Evolutionary conservation across 1,140 invertebrate genomes (phyloP), one percentile per base, ranked within the genome.

Genomic region (Caenorhabditis remanei): DNA sequence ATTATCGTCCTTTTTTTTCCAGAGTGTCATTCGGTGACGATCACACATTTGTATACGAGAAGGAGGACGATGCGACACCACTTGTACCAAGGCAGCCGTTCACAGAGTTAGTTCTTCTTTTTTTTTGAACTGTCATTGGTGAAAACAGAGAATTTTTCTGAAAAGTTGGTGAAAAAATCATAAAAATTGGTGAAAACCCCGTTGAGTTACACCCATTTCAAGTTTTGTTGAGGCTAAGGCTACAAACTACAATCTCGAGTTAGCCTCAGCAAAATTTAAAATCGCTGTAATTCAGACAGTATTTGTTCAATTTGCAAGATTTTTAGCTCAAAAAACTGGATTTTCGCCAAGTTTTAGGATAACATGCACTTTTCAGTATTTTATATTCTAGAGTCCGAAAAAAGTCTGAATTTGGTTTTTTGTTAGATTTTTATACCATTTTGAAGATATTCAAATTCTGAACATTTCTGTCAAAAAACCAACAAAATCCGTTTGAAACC

Each of bases 21-120:
- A 88, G 87, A 71, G 87, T 88, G 7, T 88, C 87, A 16, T 88
- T 88, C 55, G 87, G 87, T 71, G 75, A 85, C 65, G 84, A 88
- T 46, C 48, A 79, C 48, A 88, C 87, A 24, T 88, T 88, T 61
- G 83, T 88, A 40, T 88, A 88, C 67, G 87, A 88, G 71, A 88
- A 88, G 84, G 87, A 88, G 7, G 87, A 88, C 48, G 87, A 88
- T 56, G 32, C 55, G 53, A 88, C 87, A 5, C 87, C 87, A 14
- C 41, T 88, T 24, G 46, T 85, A 19, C 65, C 63, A 50, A 84
- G 87, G 67, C 87, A 88, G 46, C 87, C 83, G 16, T 88, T 85
- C 71, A 88, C 87, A 9, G 87, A 88, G 87, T 88, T n/a, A 88
- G 87, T 88, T 53, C 24, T 6, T 67, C 84, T 85, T 41, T 48